Base-by-base conservation (phyloP, 2,797 vertebrate species). In the Alauda arvensis region DNA sequence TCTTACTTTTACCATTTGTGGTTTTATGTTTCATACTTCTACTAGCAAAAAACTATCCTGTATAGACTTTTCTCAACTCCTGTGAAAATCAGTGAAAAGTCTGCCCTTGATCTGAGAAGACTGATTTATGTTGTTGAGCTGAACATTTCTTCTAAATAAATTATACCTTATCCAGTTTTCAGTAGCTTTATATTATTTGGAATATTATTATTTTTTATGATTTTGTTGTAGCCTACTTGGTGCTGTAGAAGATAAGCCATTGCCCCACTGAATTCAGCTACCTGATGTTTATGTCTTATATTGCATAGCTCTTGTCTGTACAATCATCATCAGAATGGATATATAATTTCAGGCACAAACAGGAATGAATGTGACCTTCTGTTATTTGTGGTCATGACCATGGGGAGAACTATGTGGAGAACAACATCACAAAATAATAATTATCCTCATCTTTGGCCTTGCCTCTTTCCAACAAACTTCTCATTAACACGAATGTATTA, bases 151-250 rank as follows among this genome's bases (percentile, higher is more conserved):
- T 48, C 11, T 74, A 45, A 65, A 69, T 34, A 10, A 61, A 24
- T 31, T 26, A 67, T 14, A 26, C 4, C 10, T 40, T 77, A 66
- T 6, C 7, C 6, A n/a, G 3, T 60, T 69, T 60, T 46, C 60
- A 17, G 16, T 29, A 40, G 10, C 34, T 65, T 46, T 39, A 8
- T 28, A 21, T 26, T 82, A 52, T 65, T 28, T 68, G 34, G 26
- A 70, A 34, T 62, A 15, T 53, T 37, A 24, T 5, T 33, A 19
- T 31, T 70, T 28, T 25, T 31, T 39, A 21, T 3, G 1, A 42
- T 21, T 67, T 62, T 78, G 12, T 24, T 0, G 0, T 66, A 49
- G 2, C 2, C 5, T 45, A 2, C 12, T 49, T 60, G 10, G 2
- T 53, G 16, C 17, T 63, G 18, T n/a, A 60, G 40, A 71, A 79